A percentile compares a stretch with the other conserved stretches of the same genome.
These are phyloP conservation scores for Hyphantria cunea DNA, from an alignment of 1,140 invertebrate genomes.

Conservation along the genomic window DNA sequence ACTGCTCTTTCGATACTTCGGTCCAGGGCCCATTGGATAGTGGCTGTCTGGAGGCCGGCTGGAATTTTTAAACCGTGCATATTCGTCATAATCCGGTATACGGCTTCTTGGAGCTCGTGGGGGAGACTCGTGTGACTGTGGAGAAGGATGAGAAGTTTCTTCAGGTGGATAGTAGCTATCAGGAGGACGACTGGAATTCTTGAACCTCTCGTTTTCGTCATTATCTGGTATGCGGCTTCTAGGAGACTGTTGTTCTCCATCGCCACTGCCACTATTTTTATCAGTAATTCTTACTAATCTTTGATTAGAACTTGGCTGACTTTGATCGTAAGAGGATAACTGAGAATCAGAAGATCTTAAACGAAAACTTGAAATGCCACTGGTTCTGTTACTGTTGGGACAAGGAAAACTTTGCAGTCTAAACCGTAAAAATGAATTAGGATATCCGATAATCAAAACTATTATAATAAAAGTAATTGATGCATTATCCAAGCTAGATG, in stretches of 20 bases:
- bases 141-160: too few species aligned
- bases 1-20: slow-evolving; percentile 6
- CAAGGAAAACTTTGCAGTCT: not conserved
- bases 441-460: slow-evolving; percentile 1
- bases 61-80: slow-evolving; percentile 25
- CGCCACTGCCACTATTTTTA: too few species aligned
- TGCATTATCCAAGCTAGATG: not conserved
- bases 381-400: not conserved
- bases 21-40: slow-evolving; percentile 26
- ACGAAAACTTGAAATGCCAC: not conserved
- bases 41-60: slow-evolving; percentile 36
- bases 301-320: too few species aligned
- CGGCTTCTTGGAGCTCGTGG: slow-evolving; percentile 10
- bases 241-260: too few species aligned
- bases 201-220: too few species aligned
- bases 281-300: too few species aligned
- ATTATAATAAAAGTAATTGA: not conserved
- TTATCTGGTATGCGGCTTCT: too few species aligned
- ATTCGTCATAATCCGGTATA: slow-evolving; percentile 31
- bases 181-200: too few species aligned
- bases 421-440: not conserved
- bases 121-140: not conserved
- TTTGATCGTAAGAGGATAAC: too few species aligned
- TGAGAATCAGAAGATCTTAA: not conserved
- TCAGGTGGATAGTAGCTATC: too few species aligned